Conservation (phyloP, 2,797 vertebrate genomes). For the Lutjanus argentimaculatus region DNA sequence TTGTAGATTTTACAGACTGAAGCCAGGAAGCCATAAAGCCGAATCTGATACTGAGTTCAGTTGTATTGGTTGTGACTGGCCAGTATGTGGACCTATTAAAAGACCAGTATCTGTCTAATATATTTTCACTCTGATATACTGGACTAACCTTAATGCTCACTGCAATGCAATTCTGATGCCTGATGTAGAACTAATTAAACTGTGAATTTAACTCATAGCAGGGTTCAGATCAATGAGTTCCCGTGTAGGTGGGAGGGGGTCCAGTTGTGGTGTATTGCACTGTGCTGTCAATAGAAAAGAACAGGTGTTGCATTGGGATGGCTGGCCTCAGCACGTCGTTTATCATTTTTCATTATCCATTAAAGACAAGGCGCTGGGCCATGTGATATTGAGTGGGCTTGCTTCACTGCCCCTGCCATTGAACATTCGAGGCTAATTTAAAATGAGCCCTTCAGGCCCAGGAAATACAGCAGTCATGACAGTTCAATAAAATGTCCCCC, state of each 20-base stretch:
- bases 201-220: conserved; percentile 23
- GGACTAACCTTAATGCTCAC: neutral
- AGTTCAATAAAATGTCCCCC: conserved; percentile 79
- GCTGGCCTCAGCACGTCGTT: conserved; percentile 43
- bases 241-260: neutral
- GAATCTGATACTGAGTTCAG: conserved; percentile 23
- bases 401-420: conserved; percentile 73
- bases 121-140: conserved; percentile 25
- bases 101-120: conserved; percentile 46
- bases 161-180: neutral
- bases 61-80: conserved; percentile 10
- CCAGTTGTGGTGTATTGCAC: neutral
- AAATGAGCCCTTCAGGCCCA: conserved; percentile 79
- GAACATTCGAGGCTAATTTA: conserved; percentile 79
- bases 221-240: conserved; percentile 32
- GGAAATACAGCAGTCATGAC: conserved; percentile 78
- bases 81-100: conserved; percentile 31
- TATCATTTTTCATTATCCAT: conserved; percentile 75
- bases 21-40: conserved; percentile 14
- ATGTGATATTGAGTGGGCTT: conserved; percentile 76
- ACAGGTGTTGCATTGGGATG: conserved; percentile 44
- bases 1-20: conserved; percentile 59
- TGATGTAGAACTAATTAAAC: conserved; percentile 19
- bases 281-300: conserved; percentile 39
- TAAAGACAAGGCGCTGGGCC: conserved; percentile 71